These are phyloP conservation scores for Malaclemys terrapin DNA, from an alignment of 2,113 vertebrate species.

Conservation along the genomic window DNA sequence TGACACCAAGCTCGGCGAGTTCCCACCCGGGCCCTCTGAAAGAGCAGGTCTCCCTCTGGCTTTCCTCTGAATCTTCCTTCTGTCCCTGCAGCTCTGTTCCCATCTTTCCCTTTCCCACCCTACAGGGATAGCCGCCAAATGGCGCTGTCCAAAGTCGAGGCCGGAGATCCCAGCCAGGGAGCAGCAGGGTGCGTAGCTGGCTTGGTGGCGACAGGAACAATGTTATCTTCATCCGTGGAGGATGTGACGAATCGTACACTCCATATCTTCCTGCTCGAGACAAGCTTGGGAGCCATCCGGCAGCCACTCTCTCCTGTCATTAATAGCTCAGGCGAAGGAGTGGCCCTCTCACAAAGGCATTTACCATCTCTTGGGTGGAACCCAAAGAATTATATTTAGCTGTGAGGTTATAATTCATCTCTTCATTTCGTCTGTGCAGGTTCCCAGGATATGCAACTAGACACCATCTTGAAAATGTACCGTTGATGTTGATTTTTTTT, in stretches of 20 bases:
- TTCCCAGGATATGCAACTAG: not conserved
- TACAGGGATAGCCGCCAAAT: not conserved
- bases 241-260: not conserved
- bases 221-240: not conserved
- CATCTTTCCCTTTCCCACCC: not conserved
- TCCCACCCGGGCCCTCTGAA: fast-evolving
- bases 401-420: not conserved
- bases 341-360: fast-evolving
- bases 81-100: not conserved
- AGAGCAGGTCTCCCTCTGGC: not conserved
- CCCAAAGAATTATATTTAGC: fast-evolving
- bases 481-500: not conserved
- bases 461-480: not conserved
- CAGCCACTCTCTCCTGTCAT: not conserved
- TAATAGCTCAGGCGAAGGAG: not conserved
- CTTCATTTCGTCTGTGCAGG: fast-evolving
- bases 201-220: not conserved
- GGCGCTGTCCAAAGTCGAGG: not conserved
- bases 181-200: not conserved
- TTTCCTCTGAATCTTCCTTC: not conserved
- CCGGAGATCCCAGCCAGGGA: not conserved
- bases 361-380: not conserved
- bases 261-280: not conserved
- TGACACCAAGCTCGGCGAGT: fast-evolving
- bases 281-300: not conserved